Evolutionary conservation across 1,140 invertebrate species (phyloP).

Genomic region (Calosoma granatense): DNA sequence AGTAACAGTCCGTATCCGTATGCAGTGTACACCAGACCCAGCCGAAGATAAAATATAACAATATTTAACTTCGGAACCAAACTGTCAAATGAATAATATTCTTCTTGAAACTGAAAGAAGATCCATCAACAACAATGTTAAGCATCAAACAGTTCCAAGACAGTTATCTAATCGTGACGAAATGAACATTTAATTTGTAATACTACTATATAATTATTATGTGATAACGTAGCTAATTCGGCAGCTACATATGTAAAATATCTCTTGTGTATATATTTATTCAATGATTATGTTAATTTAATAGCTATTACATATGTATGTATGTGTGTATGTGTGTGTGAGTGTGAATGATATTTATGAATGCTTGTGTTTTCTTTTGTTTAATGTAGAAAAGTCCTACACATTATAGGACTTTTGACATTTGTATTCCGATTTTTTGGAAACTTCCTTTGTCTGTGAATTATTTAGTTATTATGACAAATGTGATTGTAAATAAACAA

Average conservation of each 20-base stretch:
- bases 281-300: background rate
- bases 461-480: background rate
- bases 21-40: constrained; percentile 1
- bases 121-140: too few relatives aligned
- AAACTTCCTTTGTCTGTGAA: background rate
- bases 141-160: too few relatives aligned
- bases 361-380: background rate
- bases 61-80: background rate
- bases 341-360: background rate
- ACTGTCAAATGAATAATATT: too few relatives aligned
- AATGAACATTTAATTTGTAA: too few relatives aligned
- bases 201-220: background rate
- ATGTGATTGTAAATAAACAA: background rate
- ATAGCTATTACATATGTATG: background rate
- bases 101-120: too few relatives aligned
- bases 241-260: background rate
- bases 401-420: background rate
- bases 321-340: background rate
- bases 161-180: too few relatives aligned
- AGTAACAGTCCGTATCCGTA: background rate
- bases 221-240: background rate
- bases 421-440: background rate
- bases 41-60: background rate
- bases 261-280: background rate
- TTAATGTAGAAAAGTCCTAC: background rate